These are phyloP conservation scores for Pycnonotus jocosus DNA, from an alignment of 2,113 vertebrate species.

Conservation along the genomic window DNA sequence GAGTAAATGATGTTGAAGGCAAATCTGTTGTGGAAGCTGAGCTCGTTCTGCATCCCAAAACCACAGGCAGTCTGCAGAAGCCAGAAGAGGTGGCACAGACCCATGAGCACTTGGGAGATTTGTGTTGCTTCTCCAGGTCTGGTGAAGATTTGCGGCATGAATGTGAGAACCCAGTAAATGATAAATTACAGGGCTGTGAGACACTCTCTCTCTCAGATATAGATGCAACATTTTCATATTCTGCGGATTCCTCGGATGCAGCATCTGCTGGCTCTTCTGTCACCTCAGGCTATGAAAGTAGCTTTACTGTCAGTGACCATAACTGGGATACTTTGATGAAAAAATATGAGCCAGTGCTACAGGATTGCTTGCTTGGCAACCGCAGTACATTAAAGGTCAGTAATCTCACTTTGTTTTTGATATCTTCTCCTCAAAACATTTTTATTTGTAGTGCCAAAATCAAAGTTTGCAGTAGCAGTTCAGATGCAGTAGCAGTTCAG, in stretches of 20 bases:
- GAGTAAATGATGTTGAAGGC: neutral
- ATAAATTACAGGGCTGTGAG: slow-evolving; percentile 53
- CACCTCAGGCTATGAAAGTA: slow-evolving; percentile 80
- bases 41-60: neutral
- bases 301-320: slow-evolving; percentile 45
- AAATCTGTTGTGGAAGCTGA: neutral
- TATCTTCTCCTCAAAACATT: neutral
- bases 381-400: slow-evolving; percentile 78
- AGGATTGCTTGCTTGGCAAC: slow-evolving; percentile 78
- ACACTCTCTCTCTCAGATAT: slow-evolving; percentile 37
- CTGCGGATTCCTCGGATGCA: slow-evolving; percentile 71
- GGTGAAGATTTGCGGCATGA: neutral
- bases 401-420: neutral
- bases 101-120: neutral
- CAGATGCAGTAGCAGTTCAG: neutral
- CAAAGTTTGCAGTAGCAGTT: neutral
- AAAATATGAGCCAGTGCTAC: slow-evolving; percentile 79
- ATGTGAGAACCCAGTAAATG: neutral
- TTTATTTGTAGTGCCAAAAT: neutral
- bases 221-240: slow-evolving; percentile 60
- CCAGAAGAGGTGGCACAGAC: neutral
- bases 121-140: neutral
- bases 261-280: slow-evolving; percentile 72
- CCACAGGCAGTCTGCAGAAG: neutral
- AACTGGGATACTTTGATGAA: slow-evolving; percentile 76